Conservation (phyloP, 2,113 vertebrate species). For the Coptodon bakossiorum region DNA sequence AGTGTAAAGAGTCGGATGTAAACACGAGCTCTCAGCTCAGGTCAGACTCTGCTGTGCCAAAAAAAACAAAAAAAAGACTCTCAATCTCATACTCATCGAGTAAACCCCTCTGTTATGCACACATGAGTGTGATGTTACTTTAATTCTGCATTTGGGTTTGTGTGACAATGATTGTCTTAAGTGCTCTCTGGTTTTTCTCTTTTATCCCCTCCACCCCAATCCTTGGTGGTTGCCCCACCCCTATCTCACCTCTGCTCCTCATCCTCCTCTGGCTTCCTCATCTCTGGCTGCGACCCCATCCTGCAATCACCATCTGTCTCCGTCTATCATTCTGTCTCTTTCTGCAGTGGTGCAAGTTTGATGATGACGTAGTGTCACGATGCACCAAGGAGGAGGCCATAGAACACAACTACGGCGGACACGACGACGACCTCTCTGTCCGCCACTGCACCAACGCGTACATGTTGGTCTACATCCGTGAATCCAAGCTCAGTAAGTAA, state of each 20-base stretch:
- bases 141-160: not conserved
- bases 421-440: constrained; percentile 94
- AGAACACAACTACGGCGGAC: constrained; percentile 97
- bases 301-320: not conserved
- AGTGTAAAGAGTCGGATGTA: not conserved
- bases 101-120: not conserved
- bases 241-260: not conserved
- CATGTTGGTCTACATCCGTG: constrained; percentile 98
- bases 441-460: constrained; percentile 98
- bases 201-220: not conserved
- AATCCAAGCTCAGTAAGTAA: constrained; percentile 92
- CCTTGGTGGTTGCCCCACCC: not conserved
- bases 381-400: constrained; percentile 99
- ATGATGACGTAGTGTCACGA: constrained; percentile 94
- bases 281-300: not conserved
- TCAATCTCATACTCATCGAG: not conserved
- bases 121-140: not conserved
- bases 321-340: not conserved
- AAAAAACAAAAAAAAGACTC: not conserved
- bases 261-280: not conserved
- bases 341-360: constrained; percentile 95
- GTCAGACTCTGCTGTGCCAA: not conserved
- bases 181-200: constrained; percentile 5
- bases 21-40: not conserved
- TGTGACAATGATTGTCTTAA: constrained; percentile 22